Evolutionary conservation across 2,888 invertebrate genomes (phyloP), one percentile per base, ranked within the genome.

Genomic region (Caenorhabditis angaria): DNA sequence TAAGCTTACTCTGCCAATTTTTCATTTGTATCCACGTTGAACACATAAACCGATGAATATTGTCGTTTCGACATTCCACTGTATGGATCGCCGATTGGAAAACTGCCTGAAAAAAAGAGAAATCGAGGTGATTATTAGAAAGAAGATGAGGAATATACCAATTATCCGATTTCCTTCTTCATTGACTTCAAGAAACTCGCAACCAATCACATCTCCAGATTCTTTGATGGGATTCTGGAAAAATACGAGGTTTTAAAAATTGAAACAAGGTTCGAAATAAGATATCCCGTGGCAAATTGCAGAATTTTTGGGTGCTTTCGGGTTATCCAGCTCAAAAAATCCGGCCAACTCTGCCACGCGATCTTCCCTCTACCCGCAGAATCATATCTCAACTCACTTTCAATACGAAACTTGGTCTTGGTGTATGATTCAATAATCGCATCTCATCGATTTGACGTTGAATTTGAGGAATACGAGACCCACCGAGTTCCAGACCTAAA

Each of bases 161-260:
- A 81, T 65, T 48, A 83, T 53, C 8, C 68, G 71, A 41, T 70
- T 63, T 6, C 83, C 83, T 35, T 78, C 77, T 8, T 74, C 73
- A 0, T 71, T 60, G 10, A 75, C 72, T 29, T 84, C 83, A 28
- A 83, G 51, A 61, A 82, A 84, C 35, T 81, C 78, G 51, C 83
- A 83, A 29, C 82, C 78, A 2, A 69, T 55, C 10, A 75, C 28
- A 10, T 25, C 14, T 47, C 65, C 62, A 22, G 56, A 59, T 4
- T 71, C 56, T n/a, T 35, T 62, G 12, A 71, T 61, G 8, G 71
- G 71, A 1, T 62, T 71, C 24, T 61, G 35, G 12, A 56, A 56
- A 22, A 56, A 32, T n/a, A n/a, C n/a, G n/a, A n/a, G n/a, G n/a
- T n/a, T n/a, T n/a, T n/a, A n/a, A n/a, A n/a, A n/a, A n/a, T n/a